These are phyloP conservation scores for Lutraria rhynchaena DNA, from an alignment of 1,140 invertebrate genomes.

Conservation along the genomic window DNA sequence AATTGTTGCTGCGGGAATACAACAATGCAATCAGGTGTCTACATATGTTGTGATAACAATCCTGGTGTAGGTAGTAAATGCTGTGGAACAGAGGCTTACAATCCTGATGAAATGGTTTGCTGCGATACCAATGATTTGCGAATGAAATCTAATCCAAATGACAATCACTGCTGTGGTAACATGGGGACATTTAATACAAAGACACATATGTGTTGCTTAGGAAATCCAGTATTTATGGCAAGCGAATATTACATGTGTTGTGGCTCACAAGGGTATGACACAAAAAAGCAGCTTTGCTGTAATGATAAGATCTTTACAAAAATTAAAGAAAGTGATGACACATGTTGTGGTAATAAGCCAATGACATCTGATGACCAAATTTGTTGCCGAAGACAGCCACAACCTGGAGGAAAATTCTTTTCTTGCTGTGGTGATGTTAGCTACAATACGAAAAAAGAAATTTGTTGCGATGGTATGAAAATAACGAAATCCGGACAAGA, in stretches of 20 bases:
- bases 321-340: constrained; percentile 14
- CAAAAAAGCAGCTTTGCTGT: constrained; percentile 27
- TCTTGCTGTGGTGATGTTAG: constrained; percentile 29
- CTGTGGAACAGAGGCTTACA: constrained; percentile 26
- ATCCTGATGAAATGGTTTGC: constrained; percentile 10
- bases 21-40: neutral
- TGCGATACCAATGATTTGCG: constrained; percentile 25
- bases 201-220: constrained; percentile 22
- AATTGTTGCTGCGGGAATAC: constrained; percentile 39
- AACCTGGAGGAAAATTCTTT: constrained; percentile 25
- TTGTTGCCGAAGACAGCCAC: constrained; percentile 21
- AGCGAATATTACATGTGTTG: constrained; percentile 30
- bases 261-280: constrained; percentile 19
- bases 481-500: neutral
- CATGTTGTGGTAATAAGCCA: constrained; percentile 21
- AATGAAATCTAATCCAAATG: constrained; percentile 22
- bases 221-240: neutral
- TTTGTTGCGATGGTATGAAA: constrained; percentile 27
- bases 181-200: constrained; percentile 11
- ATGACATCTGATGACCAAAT: constrained; percentile 15
- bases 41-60: constrained; percentile 26
- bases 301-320: constrained; percentile 11
- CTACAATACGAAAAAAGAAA: constrained; percentile 7
- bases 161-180: constrained; percentile 26
- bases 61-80: constrained; percentile 17